Evolutionary conservation across 2,888 invertebrate species (phyloP), one percentile per base, ranked within the genome.

Genomic region (Exephanes ischioxanthus): DNA sequence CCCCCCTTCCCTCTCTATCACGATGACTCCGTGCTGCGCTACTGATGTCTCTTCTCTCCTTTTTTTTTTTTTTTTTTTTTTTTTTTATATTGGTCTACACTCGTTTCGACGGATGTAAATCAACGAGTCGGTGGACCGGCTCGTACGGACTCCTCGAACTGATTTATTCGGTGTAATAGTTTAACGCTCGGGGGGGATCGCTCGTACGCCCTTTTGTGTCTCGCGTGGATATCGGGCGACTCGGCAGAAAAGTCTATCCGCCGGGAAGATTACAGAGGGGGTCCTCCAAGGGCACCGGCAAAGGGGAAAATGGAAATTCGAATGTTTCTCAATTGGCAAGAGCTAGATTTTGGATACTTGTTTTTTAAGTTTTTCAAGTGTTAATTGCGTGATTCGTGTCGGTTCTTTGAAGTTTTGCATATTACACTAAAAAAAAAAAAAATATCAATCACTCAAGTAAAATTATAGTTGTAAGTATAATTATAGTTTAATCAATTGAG

Each of bases 31-130:
- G 16, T 48, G 55, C 66, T 58, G 37, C 22, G 58, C 53, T 71
- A 37, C 51, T 68, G 78, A 79, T 68, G 67, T 67, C 66, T 63
- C 79, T 55, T 63, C 37, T 37, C 37, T 9, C 37, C n/a, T n/a
- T n/a, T n/a, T n/a, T n/a, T 61, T 33, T 51, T 55, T 58, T 61
- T 45, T 51, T 66, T 11, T 58, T 26, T 37, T 11, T 72, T 71
- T 73, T 58, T 51, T 73, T 73, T 37, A 26, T 61, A 26, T 61
- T 14, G 61, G 61, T 61, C 11, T 26, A 26, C 41, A 14, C 63
- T 41, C 66, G 66, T 66, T 66, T 66, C 66, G 19, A 33, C 66
- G 66, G 41, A 66, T 33, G 16, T 9, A 30, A 30, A 66, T 66
- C 66, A 37, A 41, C 58, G 58, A 37, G 33, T 66, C 37, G 58